Evolutionary conservation across 2,113 vertebrate genomes (phyloP).

Genomic region (Tupaia tana): DNA sequence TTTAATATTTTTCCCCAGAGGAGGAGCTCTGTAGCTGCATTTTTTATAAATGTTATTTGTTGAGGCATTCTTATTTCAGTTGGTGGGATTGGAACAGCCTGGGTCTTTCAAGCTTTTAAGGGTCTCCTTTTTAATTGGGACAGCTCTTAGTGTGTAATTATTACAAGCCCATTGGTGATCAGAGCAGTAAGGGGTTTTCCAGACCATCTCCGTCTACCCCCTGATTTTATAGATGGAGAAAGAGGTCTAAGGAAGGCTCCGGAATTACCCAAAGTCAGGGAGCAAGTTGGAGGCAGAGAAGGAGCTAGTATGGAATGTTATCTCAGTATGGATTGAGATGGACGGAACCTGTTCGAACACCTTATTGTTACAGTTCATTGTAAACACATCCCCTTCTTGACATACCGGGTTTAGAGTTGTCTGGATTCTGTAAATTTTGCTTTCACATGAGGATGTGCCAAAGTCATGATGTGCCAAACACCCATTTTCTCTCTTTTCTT

Average conservation of each 20-base stretch:
- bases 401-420: not conserved
- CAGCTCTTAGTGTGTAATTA: not conserved
- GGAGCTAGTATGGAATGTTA: not conserved
- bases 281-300: not conserved
- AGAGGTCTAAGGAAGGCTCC: not conserved
- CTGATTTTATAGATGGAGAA: not conserved
- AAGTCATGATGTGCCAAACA: not conserved
- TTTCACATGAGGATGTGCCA: not conserved
- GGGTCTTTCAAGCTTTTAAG: constrained; percentile 4
- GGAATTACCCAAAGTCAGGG: not conserved
- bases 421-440: not conserved
- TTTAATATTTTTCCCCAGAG: not conserved
- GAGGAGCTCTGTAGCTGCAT: not conserved
- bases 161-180: not conserved
- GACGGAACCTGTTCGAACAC: not conserved
- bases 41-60: not conserved
- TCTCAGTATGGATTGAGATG: not conserved
- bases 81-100: not conserved
- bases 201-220: accelerated
- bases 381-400: not conserved
- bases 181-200: not conserved
- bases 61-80: not conserved
- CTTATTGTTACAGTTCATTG: not conserved
- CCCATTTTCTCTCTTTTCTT: not conserved
- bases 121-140: not conserved